Conservation (phyloP, 2,888 invertebrate species). For the Phyto melanocephala region DNA sequence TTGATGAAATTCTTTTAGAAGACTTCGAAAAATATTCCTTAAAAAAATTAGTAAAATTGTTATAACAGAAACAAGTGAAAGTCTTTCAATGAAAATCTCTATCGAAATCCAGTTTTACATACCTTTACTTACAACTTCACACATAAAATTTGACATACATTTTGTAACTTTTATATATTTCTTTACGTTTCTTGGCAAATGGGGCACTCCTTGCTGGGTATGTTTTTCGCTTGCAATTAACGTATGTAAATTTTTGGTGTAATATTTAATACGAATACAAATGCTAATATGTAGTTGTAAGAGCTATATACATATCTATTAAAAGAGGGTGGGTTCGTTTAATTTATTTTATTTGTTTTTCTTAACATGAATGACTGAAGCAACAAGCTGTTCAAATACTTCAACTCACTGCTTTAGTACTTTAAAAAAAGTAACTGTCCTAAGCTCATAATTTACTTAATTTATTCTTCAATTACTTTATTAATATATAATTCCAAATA, state of each 20-base stretch:
- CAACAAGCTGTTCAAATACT: constrained; percentile 47
- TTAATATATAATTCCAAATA: constrained; percentile 8
- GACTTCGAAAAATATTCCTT: too few relatives aligned
- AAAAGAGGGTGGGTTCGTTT: constrained; percentile 46
- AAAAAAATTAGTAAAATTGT: neutral
- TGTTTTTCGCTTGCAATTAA: constrained; percentile 19
- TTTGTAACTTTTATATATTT: constrained; percentile 19
- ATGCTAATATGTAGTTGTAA: neutral
- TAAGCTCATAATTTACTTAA: neutral
- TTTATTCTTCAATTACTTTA: constrained; percentile 27
- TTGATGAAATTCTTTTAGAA: too few relatives aligned
- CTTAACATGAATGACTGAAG: constrained; percentile 14
- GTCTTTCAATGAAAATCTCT: constrained; percentile 33
- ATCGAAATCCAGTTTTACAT: constrained; percentile 42
- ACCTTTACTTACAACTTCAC: constrained; percentile 11
- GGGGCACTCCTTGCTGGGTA: constrained; percentile 56
- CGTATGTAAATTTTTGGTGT: neutral
- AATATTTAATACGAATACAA: constrained; percentile 5
- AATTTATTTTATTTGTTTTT: neutral
- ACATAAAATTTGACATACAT: neutral
- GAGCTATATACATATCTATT: neutral
- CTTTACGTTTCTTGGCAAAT: constrained; percentile 21
- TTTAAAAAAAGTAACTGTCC: neutral
- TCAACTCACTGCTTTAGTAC: neutral
- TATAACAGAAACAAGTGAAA: constrained; percentile 44